Evolutionary conservation across 2,113 vertebrate species (phyloP).

Genomic region (Piprites chloris): DNA sequence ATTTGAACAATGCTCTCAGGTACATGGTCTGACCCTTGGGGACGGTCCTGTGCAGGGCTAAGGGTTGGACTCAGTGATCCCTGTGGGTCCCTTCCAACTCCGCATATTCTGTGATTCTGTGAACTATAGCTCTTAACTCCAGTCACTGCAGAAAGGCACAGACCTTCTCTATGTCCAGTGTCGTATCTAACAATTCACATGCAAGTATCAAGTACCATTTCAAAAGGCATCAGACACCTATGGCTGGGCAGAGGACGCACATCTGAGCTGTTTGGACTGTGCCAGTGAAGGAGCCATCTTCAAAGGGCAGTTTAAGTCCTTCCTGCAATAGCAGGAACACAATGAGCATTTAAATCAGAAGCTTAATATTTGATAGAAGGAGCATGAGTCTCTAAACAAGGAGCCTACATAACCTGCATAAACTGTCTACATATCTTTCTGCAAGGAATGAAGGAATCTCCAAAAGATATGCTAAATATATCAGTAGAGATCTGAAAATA

Average conservation of each 20-base stretch:
- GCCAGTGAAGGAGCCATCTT: not conserved
- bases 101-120: not conserved
- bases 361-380: not conserved
- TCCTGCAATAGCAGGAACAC: not conserved
- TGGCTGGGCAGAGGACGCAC: not conserved
- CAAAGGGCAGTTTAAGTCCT: not conserved
- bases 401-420: not conserved
- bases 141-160: not conserved
- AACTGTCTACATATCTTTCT: not conserved
- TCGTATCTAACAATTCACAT: not conserved
- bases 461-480: not conserved
- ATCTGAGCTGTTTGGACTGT: not conserved
- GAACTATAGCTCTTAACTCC: not conserved
- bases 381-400: not conserved
- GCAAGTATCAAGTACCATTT: not conserved
- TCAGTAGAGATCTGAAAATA: not conserved
- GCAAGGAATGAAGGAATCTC: not conserved
- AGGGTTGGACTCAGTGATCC: not conserved
- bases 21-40: not conserved
- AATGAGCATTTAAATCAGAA: not conserved
- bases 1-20: not conserved
- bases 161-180: not conserved
- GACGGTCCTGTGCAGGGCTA: not conserved
- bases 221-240: not conserved
- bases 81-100: not conserved